Conservation (phyloP, 2,888 invertebrate genomes). For the Phasia obesa region DNA sequence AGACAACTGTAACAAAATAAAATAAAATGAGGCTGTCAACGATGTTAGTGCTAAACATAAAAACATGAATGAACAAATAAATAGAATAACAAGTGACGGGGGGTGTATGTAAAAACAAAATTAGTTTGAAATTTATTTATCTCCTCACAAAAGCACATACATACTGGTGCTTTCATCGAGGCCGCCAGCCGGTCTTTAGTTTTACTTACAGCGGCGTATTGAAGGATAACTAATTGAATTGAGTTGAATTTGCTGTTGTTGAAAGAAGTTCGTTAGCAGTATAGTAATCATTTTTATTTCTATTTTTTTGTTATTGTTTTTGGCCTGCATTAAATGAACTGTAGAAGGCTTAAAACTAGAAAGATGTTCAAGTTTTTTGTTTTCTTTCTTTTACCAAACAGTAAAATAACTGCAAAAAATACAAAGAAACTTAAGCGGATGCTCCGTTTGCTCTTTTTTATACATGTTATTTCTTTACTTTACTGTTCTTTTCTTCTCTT, state of each 20-base stretch:
- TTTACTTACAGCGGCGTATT: conserved; percentile 54
- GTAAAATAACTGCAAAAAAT: no score
- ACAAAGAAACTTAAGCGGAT: conserved; percentile 20
- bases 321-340: conserved; percentile 61
- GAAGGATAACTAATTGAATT: conserved; percentile 68
- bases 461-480: no score
- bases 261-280: conserved; percentile 21
- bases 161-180: not conserved
- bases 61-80: not conserved
- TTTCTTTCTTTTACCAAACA: conserved; percentile 1
- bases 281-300: no score
- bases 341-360: conserved; percentile 61
- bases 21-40: no score
- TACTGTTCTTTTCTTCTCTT: conserved; percentile 6
- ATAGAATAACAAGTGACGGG: no score
- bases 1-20: no score
- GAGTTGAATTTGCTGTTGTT: conserved; percentile 30
- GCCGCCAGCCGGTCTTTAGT: not conserved
- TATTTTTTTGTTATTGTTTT: not conserved
- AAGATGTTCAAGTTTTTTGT: no score
- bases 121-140: conserved; percentile 25
- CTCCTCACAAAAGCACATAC: no score
- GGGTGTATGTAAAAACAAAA: no score
- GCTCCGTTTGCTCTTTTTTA: conserved; percentile 18
- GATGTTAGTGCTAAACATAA: conserved; percentile 31